Evolutionary conservation across 2,888 invertebrate species (phyloP), one percentile per base, ranked within the genome.

Genomic region (Vandiemenella viatica): DNA sequence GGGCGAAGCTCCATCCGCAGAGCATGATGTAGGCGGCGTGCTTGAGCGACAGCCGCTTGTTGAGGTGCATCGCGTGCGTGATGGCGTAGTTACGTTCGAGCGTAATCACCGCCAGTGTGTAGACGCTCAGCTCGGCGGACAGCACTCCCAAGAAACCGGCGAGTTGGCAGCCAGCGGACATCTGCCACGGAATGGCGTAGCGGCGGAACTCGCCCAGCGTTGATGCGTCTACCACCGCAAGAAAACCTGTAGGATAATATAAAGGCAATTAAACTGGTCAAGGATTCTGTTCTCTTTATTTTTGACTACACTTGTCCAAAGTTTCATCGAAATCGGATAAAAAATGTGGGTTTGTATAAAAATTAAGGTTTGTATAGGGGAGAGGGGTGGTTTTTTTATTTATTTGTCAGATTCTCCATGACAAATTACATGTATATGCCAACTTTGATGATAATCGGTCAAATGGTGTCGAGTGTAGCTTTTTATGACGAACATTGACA

Each of bases 161-260:
- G 43, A 92, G 72, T 62, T 90, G 86, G 67, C 96, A 97, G 20
- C 88, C 89, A 32, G 81, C 76, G 21, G 91, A 91, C 80, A 89
- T 86, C 72, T 97, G 97, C 96, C 97, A 97, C 1, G 87, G 84
- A 55, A 97, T 92, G 15, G 96, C 96, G 68, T 90, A 90, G 75
- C 85, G 88, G 57, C 93, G 83, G 69, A 96, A 97, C 67, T 93
- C 90, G 19, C 96, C 95, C 51, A 96, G 70, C 0, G 96, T 96
- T 18, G 89, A 88, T 0, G 92, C 93, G 67, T 97, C 97, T 46
- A 95, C 90, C 40, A 96, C 87, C 0, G 96, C 96, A 60, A 97
- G 69, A 60, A 95, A 82, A 1, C 92, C 93, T 83, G 64, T 18
- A 17, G n/a, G 17, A 32, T 3, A 3, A 10, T 2, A n/a, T 3